Conservation (phyloP, 1,140 invertebrate genomes). For the Tetramorium parvispinum region DNA sequence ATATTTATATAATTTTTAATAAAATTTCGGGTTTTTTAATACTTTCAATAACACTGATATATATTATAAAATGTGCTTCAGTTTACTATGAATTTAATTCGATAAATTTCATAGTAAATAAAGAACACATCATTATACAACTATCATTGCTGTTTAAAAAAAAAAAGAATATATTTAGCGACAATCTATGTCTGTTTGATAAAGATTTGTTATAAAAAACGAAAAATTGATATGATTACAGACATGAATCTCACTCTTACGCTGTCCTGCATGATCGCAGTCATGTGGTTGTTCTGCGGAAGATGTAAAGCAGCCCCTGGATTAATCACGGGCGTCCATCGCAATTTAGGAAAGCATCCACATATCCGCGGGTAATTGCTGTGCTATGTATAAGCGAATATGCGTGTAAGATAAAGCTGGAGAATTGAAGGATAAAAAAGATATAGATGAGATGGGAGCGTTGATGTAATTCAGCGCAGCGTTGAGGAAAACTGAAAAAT, state of each 20-base stretch:
- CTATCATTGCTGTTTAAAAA: neutral
- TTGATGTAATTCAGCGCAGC: neutral
- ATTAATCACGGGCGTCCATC: constrained; percentile 53
- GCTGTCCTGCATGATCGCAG: constrained; percentile 52
- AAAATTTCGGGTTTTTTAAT: no score
- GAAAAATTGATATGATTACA: constrained; percentile 29
- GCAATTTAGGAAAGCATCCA: constrained; percentile 64
- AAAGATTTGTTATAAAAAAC: neutral
- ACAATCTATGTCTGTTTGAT: neutral
- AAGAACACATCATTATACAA: neutral
- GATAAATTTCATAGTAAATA: neutral
- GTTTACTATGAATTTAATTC: neutral
- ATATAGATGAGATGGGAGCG: neutral
- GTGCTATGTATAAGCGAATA: neutral
- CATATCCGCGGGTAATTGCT: constrained; percentile 64
- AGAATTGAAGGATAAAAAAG: neutral
- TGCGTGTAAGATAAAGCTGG: neutral
- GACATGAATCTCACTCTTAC: constrained; percentile 66
- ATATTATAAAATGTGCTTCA: neutral
- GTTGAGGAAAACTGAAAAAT: neutral
- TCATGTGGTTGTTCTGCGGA: constrained; percentile 63
- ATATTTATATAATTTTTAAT: no score
- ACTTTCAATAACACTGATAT: no score
- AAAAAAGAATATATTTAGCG: neutral
- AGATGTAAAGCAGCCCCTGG: constrained; percentile 64